Evolutionary conservation across 37 sponge, comb jelly and placozoan species (phyloP), one percentile per base, ranked within the genome.

Genomic region (Oopsacas minuta): DNA sequence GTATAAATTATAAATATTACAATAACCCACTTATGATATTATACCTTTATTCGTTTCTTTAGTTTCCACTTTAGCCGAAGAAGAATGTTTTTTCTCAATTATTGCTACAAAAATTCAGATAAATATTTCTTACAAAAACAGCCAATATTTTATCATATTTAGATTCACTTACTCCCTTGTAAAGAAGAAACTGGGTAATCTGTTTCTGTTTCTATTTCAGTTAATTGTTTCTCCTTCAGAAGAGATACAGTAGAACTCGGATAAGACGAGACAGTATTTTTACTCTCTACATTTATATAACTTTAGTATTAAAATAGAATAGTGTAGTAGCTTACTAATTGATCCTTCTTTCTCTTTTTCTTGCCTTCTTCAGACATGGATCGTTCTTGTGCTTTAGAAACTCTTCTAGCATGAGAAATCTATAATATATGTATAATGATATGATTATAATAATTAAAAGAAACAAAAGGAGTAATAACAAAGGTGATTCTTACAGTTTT

Each of bases 321-420:
- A n/a, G n/a, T n/a, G n/a, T n/a, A n/a, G n/a, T n/a, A 46, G 17
- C 51, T 61, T 12, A 61, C 75, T 61, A 61, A 61, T 61, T 61
- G 75, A n/a, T 61, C 75, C 20, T 20, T 61, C 22, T 61, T 61
- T 34, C 75, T 61, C 75, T 61, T 61, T 12, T 61, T 61, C 22
- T 61, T 61, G 28, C 75, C 75, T n/a, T 61, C 75, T 61, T 61
- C 75, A 61, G 75, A 61, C 75, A 61, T 61, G 30, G 75, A 61
- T 10, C 75, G 75, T 61, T 61, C 75, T 61, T 61, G 75, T 25
- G 75, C 75, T 61, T 61, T 61, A 5, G 17, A 20, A 25, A 61
- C 75, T 34, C 75, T 10, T 61, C 75, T 61, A n/a, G 75, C 75
- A 61, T 61, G 75, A 34, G 32, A 32, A 12, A 61, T 61, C 75